These are phyloP conservation scores for Magallana angulata DNA, from an alignment of 1,140 invertebrate species.

Conservation along the genomic window DNA sequence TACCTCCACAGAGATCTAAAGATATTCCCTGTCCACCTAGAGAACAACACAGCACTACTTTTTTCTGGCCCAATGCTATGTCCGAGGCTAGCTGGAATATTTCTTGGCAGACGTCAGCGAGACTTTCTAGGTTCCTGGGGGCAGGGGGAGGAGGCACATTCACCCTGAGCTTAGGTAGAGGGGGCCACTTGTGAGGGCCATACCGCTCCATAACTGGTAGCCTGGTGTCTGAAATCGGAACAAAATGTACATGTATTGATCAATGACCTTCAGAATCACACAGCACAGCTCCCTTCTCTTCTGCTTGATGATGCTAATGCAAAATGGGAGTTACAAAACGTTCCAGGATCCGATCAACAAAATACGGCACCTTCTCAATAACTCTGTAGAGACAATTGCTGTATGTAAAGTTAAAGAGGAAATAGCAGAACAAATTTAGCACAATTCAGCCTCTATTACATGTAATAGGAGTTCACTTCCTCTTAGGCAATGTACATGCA, in stretches of 20 bases:
- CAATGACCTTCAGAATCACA: slow-evolving; percentile 21
- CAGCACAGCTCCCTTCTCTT: background rate
- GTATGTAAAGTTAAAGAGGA: background rate
- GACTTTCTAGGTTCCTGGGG: background rate
- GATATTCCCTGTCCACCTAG: slow-evolving; percentile 3
- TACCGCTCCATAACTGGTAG: slow-evolving; percentile 25
- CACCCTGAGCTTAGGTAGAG: slow-evolving; percentile 12
- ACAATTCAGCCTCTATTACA: no score
- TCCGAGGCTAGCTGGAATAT: slow-evolving; percentile 9
- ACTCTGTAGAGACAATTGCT: background rate
- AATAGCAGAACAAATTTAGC: no score
- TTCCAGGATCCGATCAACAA: background rate
- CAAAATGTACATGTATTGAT: background rate
- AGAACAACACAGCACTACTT: background rate
- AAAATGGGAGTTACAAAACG: background rate
- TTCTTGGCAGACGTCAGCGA: slow-evolving; percentile 1
- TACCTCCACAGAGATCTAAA: slow-evolving; percentile 22
- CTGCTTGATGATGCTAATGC: background rate
- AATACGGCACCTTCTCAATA: background rate
- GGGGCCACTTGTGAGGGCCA: slow-evolving; percentile 32
- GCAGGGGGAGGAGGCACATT: background rate
- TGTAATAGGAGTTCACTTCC: background rate
- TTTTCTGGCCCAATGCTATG: slow-evolving; percentile 21
- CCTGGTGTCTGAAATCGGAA: slow-evolving; percentile 20
- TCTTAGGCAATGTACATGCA: no score